Percentiles rank a stretch among this genome's conserved stretches.
phyloP scores from a whole-genome alignment of 2,797 vertebrate species.

The Gymnopithys bicolor region DNA sequence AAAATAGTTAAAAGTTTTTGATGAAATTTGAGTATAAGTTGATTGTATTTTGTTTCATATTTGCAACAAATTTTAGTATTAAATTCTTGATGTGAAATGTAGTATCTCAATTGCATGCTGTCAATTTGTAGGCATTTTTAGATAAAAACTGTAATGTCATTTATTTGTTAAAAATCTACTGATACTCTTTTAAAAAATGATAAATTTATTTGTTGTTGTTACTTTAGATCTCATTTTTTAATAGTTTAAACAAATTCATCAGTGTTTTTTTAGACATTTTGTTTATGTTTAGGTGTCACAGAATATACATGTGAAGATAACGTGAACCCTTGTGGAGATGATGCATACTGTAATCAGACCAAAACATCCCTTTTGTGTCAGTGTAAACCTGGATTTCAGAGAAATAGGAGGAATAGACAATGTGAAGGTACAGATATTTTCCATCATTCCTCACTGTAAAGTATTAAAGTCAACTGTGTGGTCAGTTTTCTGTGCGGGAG shows the following conservation, averaged over 20 bases:
- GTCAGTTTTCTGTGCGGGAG: neutral
- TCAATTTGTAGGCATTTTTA: neutral
- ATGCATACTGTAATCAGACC: slow-evolving; percentile 94
- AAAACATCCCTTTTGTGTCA: slow-evolving; percentile 88
- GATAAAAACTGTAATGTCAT: neutral
- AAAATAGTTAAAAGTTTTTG: neutral
- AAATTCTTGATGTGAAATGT: neutral
- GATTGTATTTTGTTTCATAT: neutral
- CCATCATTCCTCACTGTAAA: neutral
- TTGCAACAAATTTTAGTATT: neutral
- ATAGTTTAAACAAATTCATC: neutral
- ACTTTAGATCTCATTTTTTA: neutral
- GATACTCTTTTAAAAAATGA: neutral
- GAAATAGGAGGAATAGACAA: slow-evolving; percentile 86
- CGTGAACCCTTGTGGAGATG: slow-evolving; percentile 94
- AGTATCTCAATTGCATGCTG: neutral
- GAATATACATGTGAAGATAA: slow-evolving; percentile 92
- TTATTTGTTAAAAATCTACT: neutral
- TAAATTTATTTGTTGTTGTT: neutral
- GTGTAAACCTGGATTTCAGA: slow-evolving; percentile 95
- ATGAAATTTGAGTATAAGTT: neutral
- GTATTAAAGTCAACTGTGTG: neutral
- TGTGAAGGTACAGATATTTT: slow-evolving; percentile 90
- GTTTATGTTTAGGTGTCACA: slow-evolving; percentile 76
- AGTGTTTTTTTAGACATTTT: neutral